These are phyloP conservation scores for Adineta ricciae DNA, from an alignment of 2,888 invertebrate genomes.

Conservation along the genomic window DNA sequence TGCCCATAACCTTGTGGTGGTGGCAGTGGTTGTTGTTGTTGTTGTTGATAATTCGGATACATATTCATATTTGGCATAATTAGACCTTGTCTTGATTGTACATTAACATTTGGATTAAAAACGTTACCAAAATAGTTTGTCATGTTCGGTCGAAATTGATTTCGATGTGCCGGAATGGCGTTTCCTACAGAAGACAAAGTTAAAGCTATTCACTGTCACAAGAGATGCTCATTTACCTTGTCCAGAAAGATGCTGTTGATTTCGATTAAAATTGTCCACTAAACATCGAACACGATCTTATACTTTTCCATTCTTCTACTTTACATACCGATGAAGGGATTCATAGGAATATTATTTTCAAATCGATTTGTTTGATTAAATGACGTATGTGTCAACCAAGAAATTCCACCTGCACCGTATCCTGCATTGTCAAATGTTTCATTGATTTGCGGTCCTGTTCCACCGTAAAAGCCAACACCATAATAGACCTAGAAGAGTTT, in stretches of 20 bases:
- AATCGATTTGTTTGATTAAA: neutral
- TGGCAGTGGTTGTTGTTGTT: too few relatives aligned
- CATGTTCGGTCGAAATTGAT: too few relatives aligned
- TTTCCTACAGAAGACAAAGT: neutral
- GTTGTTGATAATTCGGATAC: neutral
- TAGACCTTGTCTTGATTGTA: neutral
- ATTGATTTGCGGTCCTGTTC: neutral
- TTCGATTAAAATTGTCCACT: neutral
- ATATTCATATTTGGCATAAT: neutral
- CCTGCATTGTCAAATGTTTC: neutral
- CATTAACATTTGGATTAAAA: neutral
- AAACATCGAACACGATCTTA: neutral
- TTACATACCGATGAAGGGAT: neutral
- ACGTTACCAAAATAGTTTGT: neutral
- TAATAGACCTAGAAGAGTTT: neutral
- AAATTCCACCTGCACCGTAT: neutral
- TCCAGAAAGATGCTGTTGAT: neutral
- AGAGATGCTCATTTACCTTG: neutral
- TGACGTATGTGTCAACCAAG: conserved; percentile 4
- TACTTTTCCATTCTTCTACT: neutral
- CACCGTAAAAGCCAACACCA: neutral
- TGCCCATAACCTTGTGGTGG: neutral
- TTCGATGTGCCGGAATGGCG: neutral
- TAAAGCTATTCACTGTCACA: neutral
- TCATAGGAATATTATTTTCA: neutral